Base-by-base conservation (phyloP, 2,888 invertebrate species). In the Phlogophora meticulosa region DNA sequence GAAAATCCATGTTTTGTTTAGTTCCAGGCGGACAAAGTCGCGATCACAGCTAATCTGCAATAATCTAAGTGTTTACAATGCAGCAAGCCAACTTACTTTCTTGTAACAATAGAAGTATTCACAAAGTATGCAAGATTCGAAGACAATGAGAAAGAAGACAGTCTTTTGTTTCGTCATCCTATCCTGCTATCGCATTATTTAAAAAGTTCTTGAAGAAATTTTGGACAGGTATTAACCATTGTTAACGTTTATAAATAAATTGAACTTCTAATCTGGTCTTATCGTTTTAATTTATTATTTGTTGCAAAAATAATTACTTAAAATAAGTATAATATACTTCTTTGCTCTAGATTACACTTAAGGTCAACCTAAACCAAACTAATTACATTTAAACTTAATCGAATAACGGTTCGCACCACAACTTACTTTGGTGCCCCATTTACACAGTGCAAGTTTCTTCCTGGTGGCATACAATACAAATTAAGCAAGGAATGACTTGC, bases 81-180 rank as follows among this genome's bases (percentile, higher is more conserved):
- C 62, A 58, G 48, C 56, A 60, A 53, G 22, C 11, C 40, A 61
- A 57, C 45, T 70, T 74, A 57, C 42, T 55, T 55, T 53, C 38
- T 60, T 51, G 40, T 34, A 15, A 76, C 56, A 65, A 76, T 48
- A 65, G 22, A 52, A 69, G 40, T 40, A 28, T 28, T 4, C 2
- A 53, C 46, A 32, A 63, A 72, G 57, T 60, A 36, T 45, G 45
- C 28, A 28, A 61, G 75, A 77, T 60, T 80, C 38, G 13, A 51
- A 61, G 52, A 80, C 72, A 72, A 66, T 59, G 63, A 55, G 24
- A n/a, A 22, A 15, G 24, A 34, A 32, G 56, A 66, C 53, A 28
- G 40, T 62, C 60, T 76, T 79, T 76, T 77, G 76, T 67, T 40
- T 62, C 28, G 28, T 45, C 49, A 40, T 57, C 49, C 58, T 62